phyloP scores from a whole-genome alignment of 1,140 invertebrate species.

The Sweltsa coloradensis region DNA sequence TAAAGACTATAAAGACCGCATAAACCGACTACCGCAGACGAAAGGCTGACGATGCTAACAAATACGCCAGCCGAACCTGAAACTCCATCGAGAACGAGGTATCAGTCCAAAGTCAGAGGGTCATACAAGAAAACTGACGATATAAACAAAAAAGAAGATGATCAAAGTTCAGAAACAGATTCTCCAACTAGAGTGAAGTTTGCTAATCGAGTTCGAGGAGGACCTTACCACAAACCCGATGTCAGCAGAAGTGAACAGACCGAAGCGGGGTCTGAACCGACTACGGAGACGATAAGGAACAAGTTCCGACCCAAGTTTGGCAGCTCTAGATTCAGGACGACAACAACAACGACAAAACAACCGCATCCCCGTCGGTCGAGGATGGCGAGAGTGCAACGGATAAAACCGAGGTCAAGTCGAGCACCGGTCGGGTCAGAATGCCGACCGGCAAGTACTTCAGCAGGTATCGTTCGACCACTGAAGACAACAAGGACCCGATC shows the following conservation, averaged over 20 bases:
- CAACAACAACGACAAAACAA: background rate
- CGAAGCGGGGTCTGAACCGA: background rate
- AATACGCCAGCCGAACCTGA: no score
- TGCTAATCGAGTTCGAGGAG: no score
- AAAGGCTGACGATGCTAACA: no score
- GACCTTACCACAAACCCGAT: no score
- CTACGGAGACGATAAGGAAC: background rate
- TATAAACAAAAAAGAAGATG: no score
- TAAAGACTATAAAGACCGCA: constrained; percentile 6
- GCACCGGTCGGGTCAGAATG: constrained; percentile 12
- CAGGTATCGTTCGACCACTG: constrained; percentile 18
- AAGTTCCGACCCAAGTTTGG: background rate
- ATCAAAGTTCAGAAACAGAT: background rate
- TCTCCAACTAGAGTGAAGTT: no score
- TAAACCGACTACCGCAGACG: constrained; percentile 6
- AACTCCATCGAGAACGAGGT: no score
- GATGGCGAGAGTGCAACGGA: no score
- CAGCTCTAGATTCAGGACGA: background rate
- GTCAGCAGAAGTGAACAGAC: background rate
- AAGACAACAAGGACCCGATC: no score
- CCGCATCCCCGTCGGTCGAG: background rate
- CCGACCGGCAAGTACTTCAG: constrained; percentile 23
- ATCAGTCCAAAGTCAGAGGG: no score
- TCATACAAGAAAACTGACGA: no score
- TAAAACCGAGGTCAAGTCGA: background rate